These are phyloP conservation scores for Nannoperca obscura DNA, from an alignment of 2,797 vertebrate genomes.

Conservation along the genomic window DNA sequence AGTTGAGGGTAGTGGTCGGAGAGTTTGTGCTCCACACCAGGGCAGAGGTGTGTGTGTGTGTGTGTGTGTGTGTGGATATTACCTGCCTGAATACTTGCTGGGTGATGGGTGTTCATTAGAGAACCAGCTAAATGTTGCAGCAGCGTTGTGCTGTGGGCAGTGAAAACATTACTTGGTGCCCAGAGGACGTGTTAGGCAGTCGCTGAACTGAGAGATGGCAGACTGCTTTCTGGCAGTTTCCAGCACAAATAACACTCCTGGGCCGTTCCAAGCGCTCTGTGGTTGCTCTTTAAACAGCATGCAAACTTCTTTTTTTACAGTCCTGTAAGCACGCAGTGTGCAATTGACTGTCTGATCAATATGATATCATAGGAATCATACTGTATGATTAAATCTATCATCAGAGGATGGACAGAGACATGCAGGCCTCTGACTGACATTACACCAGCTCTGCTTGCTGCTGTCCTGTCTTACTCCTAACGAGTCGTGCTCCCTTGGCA, in stretches of 20 bases:
- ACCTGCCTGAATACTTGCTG: neutral
- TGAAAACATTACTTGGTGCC: constrained; percentile 8
- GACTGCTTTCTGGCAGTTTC: constrained; percentile 17
- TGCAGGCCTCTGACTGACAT: constrained; percentile 7
- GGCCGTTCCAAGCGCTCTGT: neutral
- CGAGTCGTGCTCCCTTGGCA: neutral
- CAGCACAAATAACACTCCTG: constrained; percentile 24
- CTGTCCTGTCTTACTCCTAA: constrained; percentile 3
- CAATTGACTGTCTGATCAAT: neutral
- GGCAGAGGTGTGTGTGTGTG: neutral
- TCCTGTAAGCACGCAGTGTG: neutral
- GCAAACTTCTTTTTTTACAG: neutral
- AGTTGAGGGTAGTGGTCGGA: neutral
- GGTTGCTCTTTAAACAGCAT: constrained; percentile 1
- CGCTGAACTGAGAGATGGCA: constrained; percentile 24
- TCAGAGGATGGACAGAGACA: neutral
- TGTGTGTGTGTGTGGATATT: too few species aligned
- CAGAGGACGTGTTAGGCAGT: constrained; percentile 30
- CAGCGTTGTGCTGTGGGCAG: constrained; percentile 7
- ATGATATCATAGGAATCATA: neutral
- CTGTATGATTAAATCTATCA: neutral
- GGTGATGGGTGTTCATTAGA: constrained; percentile 2
- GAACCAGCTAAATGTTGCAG: neutral
- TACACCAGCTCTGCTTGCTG: neutral
- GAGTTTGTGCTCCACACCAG: neutral